A percentile compares a stretch with the other conserved stretches of the same genome.
These are phyloP conservation scores for Branchipolynoe longqiensis DNA, from an alignment of 2,888 invertebrate species.

Conservation along the genomic window DNA sequence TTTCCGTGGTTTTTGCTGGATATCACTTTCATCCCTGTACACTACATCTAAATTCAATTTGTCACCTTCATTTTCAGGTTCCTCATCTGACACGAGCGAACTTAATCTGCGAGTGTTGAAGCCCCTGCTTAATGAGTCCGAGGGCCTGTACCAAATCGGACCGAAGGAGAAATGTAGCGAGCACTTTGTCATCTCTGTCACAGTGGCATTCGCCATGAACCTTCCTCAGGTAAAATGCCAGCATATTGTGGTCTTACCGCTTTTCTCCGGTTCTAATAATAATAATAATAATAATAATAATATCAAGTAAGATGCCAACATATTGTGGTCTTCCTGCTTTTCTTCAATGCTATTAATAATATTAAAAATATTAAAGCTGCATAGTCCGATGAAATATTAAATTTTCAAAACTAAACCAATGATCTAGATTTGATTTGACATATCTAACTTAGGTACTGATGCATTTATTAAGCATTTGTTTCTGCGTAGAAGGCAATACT, in stretches of 20 bases:
- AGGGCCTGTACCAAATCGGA: conserved; percentile 82
- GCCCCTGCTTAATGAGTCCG: conserved; percentile 79
- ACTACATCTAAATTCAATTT: too few relatives aligned
- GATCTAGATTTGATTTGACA: too few relatives aligned
- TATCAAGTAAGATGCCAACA: neutral
- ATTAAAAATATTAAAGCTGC: too few relatives aligned
- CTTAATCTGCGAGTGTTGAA: conserved; percentile 69
- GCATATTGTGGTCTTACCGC: neutral
- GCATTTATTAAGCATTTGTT: too few relatives aligned
- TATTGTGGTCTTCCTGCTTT: neutral
- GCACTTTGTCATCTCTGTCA: conserved; percentile 81
- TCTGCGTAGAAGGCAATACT: too few relatives aligned
- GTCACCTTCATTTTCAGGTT: too few relatives aligned
- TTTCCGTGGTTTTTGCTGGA: too few relatives aligned
- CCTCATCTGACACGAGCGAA: conserved; percentile 19
- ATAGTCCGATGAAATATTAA: too few relatives aligned
- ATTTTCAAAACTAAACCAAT: too few relatives aligned
- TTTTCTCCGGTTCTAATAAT: neutral
- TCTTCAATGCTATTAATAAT: neutral
- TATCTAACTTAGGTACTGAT: too few relatives aligned
- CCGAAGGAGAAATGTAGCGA: conserved; percentile 78
- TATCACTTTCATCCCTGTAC: too few relatives aligned
- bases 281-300: neutral
- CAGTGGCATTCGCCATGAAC: conserved; percentile 82
- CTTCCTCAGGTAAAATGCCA: conserved; percentile 77